Base-by-base conservation (phyloP, 2,797 vertebrate genomes). In the Chelmon rostratus region DNA sequence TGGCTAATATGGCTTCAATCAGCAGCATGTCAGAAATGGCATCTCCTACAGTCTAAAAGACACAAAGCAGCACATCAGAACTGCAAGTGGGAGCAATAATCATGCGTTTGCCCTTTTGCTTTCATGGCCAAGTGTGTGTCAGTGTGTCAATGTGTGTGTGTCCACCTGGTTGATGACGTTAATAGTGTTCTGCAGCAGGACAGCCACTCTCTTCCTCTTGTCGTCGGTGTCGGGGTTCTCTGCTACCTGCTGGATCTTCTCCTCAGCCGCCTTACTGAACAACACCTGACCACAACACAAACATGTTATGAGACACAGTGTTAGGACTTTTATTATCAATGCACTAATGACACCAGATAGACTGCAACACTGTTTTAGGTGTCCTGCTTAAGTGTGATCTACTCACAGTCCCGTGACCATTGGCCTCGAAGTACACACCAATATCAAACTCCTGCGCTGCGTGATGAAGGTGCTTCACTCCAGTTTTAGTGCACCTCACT, bases 371-470 rank as follows among this genome's bases (percentile, higher is more conserved):
- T 12, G n/a, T 3, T 47, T 63, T 1, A 35, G 5, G 42, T 53
- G 37, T 35, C 25, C 37, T 44, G 46, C 73, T 44, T 6, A 11
- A 12, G 53, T 73, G 49, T 38, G 35, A 50, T 71, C 19, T 56
- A 96, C 97, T 97, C 93, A 99, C 98, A 16, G 98, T 99, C 80
- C 98, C 98, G 0, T 99, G 98, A 37, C 98, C 97, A 0, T 99
- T 99, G 75, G 98, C 97, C 90, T 99, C 98, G 86, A 99, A 99
- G 91, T 99, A 99, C 87, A 99, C 96, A 1, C 97, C 97, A 5
- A 98, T 87, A 69, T 99, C 97, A 92, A 97, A 99, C 78, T 97
- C 94, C 91, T 96, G 96, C 6, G 98, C 98, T 53, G 96, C 97
- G 47, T 97, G 97, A 79, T 99, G 98, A 47, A 99, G 93, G 86